Base-by-base conservation (phyloP, 2,113 vertebrate species). In the Chunga burmeisteri region DNA sequence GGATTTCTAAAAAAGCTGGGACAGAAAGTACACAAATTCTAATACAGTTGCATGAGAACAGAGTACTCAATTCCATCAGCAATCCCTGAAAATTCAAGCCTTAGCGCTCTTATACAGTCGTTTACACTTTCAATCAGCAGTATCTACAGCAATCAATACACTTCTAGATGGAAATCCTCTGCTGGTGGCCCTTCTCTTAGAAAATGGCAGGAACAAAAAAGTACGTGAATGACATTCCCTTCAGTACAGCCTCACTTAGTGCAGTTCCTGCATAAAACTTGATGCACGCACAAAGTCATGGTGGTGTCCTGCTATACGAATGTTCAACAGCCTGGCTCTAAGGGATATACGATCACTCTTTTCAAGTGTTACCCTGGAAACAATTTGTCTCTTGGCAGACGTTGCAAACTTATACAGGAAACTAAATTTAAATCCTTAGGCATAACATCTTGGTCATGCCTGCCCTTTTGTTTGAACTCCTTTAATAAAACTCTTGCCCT, bases 371-470 rank as follows among this genome's bases (percentile, higher is more conserved):
- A 81, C 96, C 97, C 96, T 97, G 96, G 97, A 97, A 97, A 97
- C 94, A 97, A 97, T 97, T 98, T 97, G 94, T 82, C 83, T 96
- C 65, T 98, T 98, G 97, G 97, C 97, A 98, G 96, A 93, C 74
- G 0, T 84, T 91, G 77, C 81, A 88, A 59, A 84, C 83, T 96
- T 95, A 92, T 8, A 93, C 93, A 97, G 97, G 96, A 97, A 98
- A 97, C 97, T 95, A 95, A 96, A 96, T 98, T 96, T 96, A 97
- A 98, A 98, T 97, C 95, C 94, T 97, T 96, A 97, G 94, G 97
- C 96, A 97, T 97, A 98, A 97, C 97, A 96, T 97, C 94, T 97
- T 96, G 96, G 94, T 96, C 71, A 95, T 96, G 97, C 96, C 86
- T 97, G 96, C 94, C 97, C 96, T 95, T 97, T 97, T 96, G 91